Evolutionary conservation across 2,113 vertebrate genomes (phyloP).

Genomic region (Microtus oregoni): DNA sequence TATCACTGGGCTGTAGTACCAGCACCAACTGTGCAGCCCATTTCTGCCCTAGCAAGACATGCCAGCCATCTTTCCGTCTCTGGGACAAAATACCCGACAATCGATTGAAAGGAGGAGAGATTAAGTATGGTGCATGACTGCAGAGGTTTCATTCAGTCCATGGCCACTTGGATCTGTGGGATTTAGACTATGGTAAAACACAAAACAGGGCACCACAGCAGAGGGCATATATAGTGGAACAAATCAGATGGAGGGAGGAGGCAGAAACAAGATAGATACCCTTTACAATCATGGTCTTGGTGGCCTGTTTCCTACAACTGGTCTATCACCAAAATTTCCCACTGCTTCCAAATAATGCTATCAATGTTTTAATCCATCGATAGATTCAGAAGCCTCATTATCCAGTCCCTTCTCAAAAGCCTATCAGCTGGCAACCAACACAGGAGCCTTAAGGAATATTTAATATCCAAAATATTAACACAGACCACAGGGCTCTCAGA

Average conservation of each 20-base stretch:
- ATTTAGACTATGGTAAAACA: background rate
- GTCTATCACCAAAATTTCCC: background rate
- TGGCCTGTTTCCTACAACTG: background rate
- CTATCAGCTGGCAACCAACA: background rate
- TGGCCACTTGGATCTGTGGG: background rate
- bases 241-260: background rate
- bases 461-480: background rate
- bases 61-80: background rate
- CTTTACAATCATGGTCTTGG: background rate
- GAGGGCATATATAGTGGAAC: background rate
- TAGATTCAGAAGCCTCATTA: background rate
- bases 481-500: constrained; percentile 19
- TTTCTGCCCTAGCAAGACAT: background rate
- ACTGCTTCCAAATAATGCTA: background rate
- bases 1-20: background rate
- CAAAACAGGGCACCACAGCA: background rate
- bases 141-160: background rate
- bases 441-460: background rate
- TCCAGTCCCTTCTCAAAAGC: background rate
- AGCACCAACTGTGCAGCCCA: background rate
- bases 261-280: background rate
- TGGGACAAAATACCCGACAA: background rate
- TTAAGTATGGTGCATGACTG: background rate
- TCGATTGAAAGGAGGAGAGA: background rate
- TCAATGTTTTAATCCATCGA: background rate